Evolutionary conservation across 30 jellyfish, hydroid and myxozoan species (phyloP).

Genomic region (Aurelia sp.): DNA sequence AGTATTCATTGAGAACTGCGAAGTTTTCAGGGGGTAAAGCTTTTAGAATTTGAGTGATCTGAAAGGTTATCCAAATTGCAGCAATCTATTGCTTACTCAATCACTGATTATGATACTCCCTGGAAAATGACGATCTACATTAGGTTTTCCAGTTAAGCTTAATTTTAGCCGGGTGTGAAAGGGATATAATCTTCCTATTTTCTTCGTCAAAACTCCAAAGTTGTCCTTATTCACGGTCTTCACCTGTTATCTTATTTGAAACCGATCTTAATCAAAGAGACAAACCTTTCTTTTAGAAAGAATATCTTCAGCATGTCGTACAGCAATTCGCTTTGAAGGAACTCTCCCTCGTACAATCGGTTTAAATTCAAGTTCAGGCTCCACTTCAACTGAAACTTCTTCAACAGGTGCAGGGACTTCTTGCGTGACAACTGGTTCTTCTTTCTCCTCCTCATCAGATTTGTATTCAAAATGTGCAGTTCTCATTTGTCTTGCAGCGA

Average conservation of each 20-base stretch:
- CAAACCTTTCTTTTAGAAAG: conserved; percentile 27
- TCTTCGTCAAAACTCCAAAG: too few species aligned
- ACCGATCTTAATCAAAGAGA: not conserved
- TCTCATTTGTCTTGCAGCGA: conserved; percentile 18
- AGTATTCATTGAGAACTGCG: too few species aligned
- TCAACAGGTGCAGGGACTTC: not conserved
- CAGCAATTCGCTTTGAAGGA: conserved; percentile 16
- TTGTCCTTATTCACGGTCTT: too few species aligned
- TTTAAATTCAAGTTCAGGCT: conserved; percentile 2
- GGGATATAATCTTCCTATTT: too few species aligned
- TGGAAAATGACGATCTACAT: too few species aligned
- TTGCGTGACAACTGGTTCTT: not conserved
- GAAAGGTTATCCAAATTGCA: too few species aligned
- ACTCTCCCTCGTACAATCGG: conserved; percentile 27
- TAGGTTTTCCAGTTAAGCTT: too few species aligned
- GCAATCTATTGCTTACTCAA: too few species aligned
- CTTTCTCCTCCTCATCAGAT: conserved; percentile 31
- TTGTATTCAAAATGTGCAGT: conserved; percentile 62
- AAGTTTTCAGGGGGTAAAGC: too few species aligned
- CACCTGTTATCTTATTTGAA: not conserved
- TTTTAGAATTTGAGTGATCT: too few species aligned
- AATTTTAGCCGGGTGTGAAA: too few species aligned
- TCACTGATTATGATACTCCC: too few species aligned
- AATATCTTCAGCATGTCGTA: conserved; percentile 29
- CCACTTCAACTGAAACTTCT: not conserved